phyloP scores from a whole-genome alignment of 2,888 invertebrate species.

The Pimpla rufipes region DNA sequence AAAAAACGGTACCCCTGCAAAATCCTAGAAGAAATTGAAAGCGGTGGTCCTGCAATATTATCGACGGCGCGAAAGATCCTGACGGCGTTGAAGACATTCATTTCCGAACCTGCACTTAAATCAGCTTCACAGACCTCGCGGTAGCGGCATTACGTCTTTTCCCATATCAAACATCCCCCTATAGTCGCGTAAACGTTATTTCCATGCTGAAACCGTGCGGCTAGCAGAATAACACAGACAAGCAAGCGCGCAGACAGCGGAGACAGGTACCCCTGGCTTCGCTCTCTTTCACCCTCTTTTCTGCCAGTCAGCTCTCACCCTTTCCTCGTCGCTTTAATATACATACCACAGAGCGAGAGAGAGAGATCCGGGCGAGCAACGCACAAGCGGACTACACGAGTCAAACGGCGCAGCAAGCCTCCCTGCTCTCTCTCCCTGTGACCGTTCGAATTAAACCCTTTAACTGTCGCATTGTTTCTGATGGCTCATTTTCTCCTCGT shows the following conservation, averaged over 20 bases:
- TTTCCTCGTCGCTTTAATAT: slow-evolving; percentile 48
- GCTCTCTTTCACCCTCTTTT: slow-evolving; percentile 62
- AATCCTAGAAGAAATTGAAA: no score
- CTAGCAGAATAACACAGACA: slow-evolving; percentile 37
- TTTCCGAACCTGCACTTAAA: background rate
- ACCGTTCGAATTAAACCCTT: slow-evolving; percentile 81
- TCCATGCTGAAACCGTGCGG: background rate
- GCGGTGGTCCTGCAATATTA: no score
- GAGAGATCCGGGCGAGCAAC: slow-evolving; percentile 11
- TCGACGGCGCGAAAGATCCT: no score
- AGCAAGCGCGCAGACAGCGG: slow-evolving; percentile 32
- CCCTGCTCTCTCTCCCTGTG: slow-evolving; percentile 70
- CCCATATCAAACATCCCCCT: background rate
- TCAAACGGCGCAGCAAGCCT: slow-evolving; percentile 54
- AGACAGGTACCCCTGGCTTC: slow-evolving; percentile 54
- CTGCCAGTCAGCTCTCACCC: slow-evolving; percentile 50
- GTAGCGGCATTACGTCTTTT: background rate
- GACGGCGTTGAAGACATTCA: no score
- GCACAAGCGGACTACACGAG: slow-evolving; percentile 45
- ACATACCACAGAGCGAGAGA: slow-evolving; percentile 51
- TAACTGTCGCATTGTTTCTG: slow-evolving; percentile 80
- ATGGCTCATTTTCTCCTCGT: slow-evolving; percentile 80
- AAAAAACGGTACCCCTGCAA: no score
- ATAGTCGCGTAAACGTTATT: slow-evolving; percentile 26
- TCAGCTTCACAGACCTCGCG: no score